Evolutionary conservation across 2,113 vertebrate genomes (phyloP).

Genomic region (Laticauda laticaudata): DNA sequence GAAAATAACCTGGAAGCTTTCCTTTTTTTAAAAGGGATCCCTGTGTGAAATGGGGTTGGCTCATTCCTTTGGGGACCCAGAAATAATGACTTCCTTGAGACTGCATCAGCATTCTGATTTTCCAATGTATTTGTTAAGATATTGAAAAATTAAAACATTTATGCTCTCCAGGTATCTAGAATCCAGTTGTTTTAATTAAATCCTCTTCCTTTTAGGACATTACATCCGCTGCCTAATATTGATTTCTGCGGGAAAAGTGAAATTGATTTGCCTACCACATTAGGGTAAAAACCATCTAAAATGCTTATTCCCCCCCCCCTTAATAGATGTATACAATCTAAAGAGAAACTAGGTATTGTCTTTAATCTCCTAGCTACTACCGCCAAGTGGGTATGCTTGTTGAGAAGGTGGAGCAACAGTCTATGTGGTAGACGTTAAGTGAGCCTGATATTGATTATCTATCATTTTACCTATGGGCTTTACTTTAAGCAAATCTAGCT

Average conservation of each 20-base stretch:
- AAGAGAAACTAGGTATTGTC: neutral
- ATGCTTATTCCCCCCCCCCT: neutral
- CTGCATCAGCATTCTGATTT: neutral
- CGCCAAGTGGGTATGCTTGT: neutral
- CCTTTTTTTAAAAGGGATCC: no score
- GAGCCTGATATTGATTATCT: neutral
- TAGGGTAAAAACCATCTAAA: neutral
- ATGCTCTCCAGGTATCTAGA: neutral
- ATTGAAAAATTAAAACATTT: neutral
- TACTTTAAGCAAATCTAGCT: neutral
- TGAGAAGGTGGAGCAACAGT: neutral
- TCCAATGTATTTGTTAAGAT: neutral
- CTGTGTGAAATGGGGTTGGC: neutral
- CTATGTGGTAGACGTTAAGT: neutral
- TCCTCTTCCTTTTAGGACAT: neutral
- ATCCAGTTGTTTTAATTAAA: neutral
- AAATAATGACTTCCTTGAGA: neutral
- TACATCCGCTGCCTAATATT: neutral
- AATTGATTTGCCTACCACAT: neutral
- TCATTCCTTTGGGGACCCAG: neutral
- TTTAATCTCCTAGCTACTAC: neutral
- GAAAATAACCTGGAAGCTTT: constrained; percentile 10
- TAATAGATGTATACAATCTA: neutral
- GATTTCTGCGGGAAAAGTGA: neutral
- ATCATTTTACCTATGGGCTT: neutral